These are phyloP conservation scores for Panthera tigris DNA, from an alignment of 2,113 vertebrate genomes.

Conservation along the genomic window DNA sequence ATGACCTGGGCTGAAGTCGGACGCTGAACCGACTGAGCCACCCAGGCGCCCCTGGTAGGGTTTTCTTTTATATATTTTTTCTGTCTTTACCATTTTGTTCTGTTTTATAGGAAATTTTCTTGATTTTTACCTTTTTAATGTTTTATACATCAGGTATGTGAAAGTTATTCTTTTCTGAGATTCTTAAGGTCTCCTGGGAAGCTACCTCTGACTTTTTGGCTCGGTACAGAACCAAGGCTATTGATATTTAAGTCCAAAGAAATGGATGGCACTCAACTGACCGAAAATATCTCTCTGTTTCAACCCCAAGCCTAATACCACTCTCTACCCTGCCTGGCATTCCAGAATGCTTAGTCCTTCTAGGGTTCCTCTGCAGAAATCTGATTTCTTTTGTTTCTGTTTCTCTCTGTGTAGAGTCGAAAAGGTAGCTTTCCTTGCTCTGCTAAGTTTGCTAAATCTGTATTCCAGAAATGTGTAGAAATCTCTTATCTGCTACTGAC, in stretches of 20 bases:
- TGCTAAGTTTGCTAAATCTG: neutral
- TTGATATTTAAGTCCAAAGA: neutral
- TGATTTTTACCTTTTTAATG: constrained; percentile 20
- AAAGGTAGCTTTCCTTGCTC: neutral
- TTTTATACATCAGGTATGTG: neutral
- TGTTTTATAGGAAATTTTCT: neutral
- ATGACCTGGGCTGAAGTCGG: too few species aligned
- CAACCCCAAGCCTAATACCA: neutral
- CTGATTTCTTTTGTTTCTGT: neutral
- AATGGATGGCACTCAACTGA: neutral
- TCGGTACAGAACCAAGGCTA: neutral
- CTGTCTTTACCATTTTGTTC: neutral
- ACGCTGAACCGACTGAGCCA: too few species aligned
- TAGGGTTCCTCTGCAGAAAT: neutral
- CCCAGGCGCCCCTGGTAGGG: too few species aligned
- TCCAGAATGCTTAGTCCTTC: neutral
- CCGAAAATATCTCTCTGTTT: neutral
- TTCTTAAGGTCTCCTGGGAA: neutral
- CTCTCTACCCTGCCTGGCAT: neutral
- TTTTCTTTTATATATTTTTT: neutral
- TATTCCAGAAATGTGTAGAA: neutral
- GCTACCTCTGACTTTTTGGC: neutral
- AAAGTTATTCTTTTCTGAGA: neutral
- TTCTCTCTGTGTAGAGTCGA: neutral
- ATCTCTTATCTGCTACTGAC: neutral